phyloP scores from a whole-genome alignment of 1,140 invertebrate genomes.

The Hydropsyche tenuis region DNA sequence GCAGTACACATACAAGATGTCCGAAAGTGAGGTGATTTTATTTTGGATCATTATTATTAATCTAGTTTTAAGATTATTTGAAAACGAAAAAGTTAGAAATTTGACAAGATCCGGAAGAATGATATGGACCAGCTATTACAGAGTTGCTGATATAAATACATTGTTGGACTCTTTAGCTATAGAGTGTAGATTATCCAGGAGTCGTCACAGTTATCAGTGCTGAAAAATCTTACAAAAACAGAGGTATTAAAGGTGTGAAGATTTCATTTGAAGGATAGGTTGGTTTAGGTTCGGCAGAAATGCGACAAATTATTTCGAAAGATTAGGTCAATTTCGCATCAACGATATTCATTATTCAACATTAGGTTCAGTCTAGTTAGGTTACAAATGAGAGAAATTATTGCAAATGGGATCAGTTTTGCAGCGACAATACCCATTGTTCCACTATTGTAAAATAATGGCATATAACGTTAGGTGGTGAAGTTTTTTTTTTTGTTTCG shows the following conservation, averaged over 20 bases:
- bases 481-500: too few relatives aligned
- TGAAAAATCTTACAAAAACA: conserved; percentile 65
- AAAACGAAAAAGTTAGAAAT: conserved; percentile 48
- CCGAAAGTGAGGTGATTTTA: conserved; percentile 38
- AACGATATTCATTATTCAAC: too few relatives aligned
- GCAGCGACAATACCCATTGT: too few relatives aligned
- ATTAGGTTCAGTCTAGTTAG: too few relatives aligned
- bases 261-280: too few relatives aligned
- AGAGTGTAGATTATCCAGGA: conserved; percentile 56
- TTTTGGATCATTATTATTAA: too few relatives aligned
- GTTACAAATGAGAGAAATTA: too few relatives aligned
- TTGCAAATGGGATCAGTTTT: too few relatives aligned
- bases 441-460: too few relatives aligned
- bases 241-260: conserved; percentile 69
- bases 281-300: too few relatives aligned
- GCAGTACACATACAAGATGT: conserved; percentile 38
- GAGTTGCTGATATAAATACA: conserved; percentile 54
- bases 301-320: conserved; percentile 55
- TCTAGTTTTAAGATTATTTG: conserved; percentile 48
- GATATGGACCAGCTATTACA: conserved; percentile 64
- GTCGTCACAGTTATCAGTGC: conserved; percentile 58
- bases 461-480: too few relatives aligned
- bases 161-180: conserved; percentile 61
- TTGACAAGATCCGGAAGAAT: conserved; percentile 52
- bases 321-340: too few relatives aligned